Conservation (phyloP, 2,888 invertebrate genomes). For the Cephus spinipes region DNA sequence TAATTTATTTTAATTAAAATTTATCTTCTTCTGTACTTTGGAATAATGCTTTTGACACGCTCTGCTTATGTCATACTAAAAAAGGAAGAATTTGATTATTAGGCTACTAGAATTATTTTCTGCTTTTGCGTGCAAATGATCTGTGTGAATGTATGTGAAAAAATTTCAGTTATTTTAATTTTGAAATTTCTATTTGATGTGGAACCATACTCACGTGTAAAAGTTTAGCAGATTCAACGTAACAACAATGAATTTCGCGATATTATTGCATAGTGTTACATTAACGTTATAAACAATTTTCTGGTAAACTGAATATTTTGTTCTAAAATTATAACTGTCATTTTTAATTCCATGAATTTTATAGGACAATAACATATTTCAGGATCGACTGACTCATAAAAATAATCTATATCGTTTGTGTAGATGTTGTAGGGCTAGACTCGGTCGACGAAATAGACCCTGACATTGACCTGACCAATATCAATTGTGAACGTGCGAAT, state of each 20-base stretch:
- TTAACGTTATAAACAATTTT: not conserved
- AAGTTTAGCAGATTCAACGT: not conserved
- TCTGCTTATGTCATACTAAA: not conserved
- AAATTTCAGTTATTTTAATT: not conserved
- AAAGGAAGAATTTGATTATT: not conserved
- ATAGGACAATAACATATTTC: not conserved
- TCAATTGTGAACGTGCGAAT: constrained; percentile 33
- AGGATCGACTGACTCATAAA: not conserved
- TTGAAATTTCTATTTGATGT: not conserved
- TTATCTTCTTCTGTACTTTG: not conserved
- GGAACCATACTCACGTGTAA: not conserved
- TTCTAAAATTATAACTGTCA: not conserved
- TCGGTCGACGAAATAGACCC: constrained; percentile 37
- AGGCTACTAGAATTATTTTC: not conserved
- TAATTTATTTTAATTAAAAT: not conserved
- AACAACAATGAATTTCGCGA: not conserved
- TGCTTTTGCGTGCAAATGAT: not conserved
- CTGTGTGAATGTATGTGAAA: not conserved
- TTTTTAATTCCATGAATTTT: not conserved
- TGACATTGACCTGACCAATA: constrained; percentile 33
- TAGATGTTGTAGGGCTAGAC: constrained; percentile 46
- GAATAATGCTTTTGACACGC: not conserved
- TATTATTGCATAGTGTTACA: not conserved
- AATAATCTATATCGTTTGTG: constrained; percentile 5
- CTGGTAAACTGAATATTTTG: not conserved